A percentile compares a stretch with the other conserved stretches of the same genome.
These are phyloP conservation scores for Ptychadena robeensis DNA, from an alignment of 2,797 vertebrate genomes.

Conservation along the genomic window DNA sequence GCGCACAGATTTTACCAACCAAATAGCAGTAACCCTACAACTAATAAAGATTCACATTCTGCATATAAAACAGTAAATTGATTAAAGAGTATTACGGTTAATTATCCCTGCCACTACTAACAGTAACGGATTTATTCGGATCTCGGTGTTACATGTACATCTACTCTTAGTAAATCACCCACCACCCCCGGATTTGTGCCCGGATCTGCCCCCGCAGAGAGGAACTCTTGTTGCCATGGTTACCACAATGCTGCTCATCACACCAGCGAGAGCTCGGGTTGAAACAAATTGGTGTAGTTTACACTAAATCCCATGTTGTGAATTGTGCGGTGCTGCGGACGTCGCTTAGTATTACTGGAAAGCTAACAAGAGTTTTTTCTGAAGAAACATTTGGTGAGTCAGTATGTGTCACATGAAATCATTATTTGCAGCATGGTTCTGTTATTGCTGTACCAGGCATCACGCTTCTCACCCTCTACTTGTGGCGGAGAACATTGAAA, in stretches of 20 bases:
- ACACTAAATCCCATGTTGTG: background rate
- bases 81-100: no score
- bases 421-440: background rate
- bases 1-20: no score
- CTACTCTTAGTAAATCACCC: background rate
- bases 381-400: background rate
- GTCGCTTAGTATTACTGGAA: background rate
- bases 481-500: background rate
- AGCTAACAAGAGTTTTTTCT: background rate
- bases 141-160: background rate
- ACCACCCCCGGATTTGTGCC: background rate
- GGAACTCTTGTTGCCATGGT: background rate
- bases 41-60: no score
- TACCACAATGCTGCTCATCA: background rate
- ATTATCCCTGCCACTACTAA: background rate
- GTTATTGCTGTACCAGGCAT: background rate
- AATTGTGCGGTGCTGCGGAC: background rate
- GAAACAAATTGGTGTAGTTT: background rate
- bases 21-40: no score
- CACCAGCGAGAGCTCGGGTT: background rate
- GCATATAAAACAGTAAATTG: no score
- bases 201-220: background rate
- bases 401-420: background rate
- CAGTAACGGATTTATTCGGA: background rate
- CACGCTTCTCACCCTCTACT: background rate